phyloP scores from a whole-genome alignment of 2,113 vertebrate genomes.

The Chloropsis hardwickii region DNA sequence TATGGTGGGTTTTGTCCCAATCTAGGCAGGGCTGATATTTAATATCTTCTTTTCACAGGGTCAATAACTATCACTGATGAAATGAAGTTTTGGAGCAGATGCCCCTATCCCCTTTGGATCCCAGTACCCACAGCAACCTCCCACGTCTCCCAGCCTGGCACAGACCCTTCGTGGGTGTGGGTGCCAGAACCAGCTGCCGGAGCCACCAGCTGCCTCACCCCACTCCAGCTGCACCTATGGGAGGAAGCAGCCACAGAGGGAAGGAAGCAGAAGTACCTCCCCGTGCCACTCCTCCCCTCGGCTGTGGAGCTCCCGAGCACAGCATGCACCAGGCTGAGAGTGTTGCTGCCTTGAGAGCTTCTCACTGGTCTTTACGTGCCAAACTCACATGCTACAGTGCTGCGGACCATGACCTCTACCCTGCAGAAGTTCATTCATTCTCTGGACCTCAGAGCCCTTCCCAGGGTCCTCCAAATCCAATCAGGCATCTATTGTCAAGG shows the following conservation, averaged over 20 bases:
- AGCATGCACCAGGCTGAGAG: background rate
- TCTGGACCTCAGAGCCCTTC: slow-evolving; percentile 77
- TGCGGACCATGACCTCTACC: slow-evolving; percentile 69
- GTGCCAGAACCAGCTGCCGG: fast-evolving
- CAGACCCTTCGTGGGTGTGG: fast-evolving
- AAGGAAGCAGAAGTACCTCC: slow-evolving; percentile 42
- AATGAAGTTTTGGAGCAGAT: background rate
- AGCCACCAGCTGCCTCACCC: background rate
- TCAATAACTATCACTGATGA: fast-evolving
- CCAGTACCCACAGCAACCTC: background rate
- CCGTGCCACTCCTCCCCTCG: background rate
- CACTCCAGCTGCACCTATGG: background rate
- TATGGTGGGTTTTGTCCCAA: fast-evolving
- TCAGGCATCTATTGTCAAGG: slow-evolving; percentile 85
- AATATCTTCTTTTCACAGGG: background rate
- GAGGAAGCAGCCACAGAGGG: slow-evolving; percentile 60
- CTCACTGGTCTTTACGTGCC: background rate
- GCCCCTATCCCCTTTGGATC: fast-evolving
- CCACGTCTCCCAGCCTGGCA: background rate
- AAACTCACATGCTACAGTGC: background rate
- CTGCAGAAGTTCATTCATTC: slow-evolving; percentile 78
- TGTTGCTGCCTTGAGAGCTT: background rate
- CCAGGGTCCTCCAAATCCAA: slow-evolving; percentile 83
- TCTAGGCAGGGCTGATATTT: background rate
- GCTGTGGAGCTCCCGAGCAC: fast-evolving